Conservation (phyloP, 2,888 invertebrate genomes). For the Neoascia interrupta region DNA sequence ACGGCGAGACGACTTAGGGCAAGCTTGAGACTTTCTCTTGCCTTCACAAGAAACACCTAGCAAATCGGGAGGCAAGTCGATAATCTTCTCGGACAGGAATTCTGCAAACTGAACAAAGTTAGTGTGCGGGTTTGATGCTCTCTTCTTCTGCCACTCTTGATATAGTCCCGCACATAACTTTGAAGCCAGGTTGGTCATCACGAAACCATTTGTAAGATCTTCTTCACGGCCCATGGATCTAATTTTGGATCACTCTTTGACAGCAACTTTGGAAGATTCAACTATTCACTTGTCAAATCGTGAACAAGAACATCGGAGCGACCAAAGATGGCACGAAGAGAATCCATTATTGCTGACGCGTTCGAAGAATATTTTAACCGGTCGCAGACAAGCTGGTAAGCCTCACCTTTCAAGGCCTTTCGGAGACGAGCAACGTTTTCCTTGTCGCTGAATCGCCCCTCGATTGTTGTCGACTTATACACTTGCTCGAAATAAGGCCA, state of each 20-base stretch:
- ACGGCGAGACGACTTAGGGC: not conserved
- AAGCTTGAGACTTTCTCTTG: too few relatives aligned
- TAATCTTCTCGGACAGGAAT: not conserved
- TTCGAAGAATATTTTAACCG: not conserved
- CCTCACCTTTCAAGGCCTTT: constrained; percentile 1
- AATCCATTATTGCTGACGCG: not conserved
- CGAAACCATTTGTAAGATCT: not conserved
- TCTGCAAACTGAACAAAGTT: not conserved
- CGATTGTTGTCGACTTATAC: not conserved
- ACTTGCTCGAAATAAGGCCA: constrained; percentile 7
- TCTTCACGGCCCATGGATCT: not conserved
- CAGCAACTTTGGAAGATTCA: not conserved
- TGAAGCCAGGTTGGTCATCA: not conserved
- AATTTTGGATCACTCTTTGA: not conserved
- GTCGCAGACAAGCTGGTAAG: not conserved
- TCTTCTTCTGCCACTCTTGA: not conserved
- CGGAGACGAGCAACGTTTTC: not conserved
- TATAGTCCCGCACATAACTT: not conserved
- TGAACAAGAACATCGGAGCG: too few relatives aligned
- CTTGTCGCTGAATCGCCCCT: not conserved
- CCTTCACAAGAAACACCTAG: too few relatives aligned
- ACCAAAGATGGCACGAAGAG: not conserved
- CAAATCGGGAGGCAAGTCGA: not conserved
- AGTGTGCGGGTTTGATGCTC: not conserved
- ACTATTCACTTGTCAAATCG: not conserved